Conservation (phyloP, 2,113 vertebrate genomes). For the Fregata magnificens region DNA sequence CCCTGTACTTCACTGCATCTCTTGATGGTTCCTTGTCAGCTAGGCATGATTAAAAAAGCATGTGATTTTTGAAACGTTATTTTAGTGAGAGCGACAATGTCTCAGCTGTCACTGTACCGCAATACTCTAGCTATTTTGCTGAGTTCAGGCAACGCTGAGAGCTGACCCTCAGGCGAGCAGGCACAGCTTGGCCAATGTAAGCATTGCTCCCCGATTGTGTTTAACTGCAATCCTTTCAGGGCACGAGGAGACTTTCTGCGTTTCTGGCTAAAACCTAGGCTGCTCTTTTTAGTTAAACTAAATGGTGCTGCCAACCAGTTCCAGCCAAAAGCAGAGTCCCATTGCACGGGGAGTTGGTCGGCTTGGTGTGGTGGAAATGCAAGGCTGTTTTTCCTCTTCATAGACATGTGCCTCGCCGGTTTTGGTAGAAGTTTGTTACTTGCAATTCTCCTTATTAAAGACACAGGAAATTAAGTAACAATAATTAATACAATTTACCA, state of each 20-base stretch:
- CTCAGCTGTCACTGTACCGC: background rate
- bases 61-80: background rate
- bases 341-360: background rate
- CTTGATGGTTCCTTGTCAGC: background rate
- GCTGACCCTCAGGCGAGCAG: background rate
- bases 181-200: background rate
- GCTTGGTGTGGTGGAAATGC: background rate
- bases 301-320: background rate
- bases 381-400: background rate
- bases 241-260: background rate
- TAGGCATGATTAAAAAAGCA: background rate
- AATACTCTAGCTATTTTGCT: background rate
- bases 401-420: background rate
- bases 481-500: background rate
- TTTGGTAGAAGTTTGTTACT: background rate
- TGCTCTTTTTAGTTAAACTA: background rate
- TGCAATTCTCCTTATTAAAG: background rate
- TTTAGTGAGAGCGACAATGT: background rate
- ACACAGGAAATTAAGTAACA: background rate
- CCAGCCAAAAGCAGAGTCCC: background rate
- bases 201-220: accelerated
- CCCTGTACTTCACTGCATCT: background rate
- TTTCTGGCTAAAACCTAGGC: background rate
- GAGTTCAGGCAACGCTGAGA: background rate
- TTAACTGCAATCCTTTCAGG: background rate